A percentile compares a stretch with the other conserved stretches of the same genome.
Conservation (phyloP, 2,888 invertebrate species). For the Amphipoea lucens region DNA sequence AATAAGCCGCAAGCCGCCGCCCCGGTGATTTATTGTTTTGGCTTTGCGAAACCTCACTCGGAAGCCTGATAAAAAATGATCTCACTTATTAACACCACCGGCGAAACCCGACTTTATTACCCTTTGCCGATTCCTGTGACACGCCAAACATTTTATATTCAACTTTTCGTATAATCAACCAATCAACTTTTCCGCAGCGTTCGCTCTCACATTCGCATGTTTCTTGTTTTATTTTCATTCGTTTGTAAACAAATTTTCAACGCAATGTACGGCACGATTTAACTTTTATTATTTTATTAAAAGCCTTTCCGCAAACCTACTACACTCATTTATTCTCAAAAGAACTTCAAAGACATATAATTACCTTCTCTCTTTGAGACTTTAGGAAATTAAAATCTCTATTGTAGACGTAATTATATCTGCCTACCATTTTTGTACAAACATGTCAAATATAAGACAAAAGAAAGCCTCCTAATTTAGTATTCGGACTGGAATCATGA, state of each 20-base stretch:
- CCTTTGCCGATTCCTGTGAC: slow-evolving; percentile 77
- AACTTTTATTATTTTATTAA: slow-evolving; percentile 41
- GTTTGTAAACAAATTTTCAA: slow-evolving; percentile 47
- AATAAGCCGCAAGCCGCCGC: slow-evolving; percentile 85
- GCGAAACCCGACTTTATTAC: slow-evolving; percentile 83
- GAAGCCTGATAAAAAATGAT: slow-evolving; percentile 88
- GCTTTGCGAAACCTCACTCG: slow-evolving; percentile 88
- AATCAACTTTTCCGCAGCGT: slow-evolving; percentile 61
- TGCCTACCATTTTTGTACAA: slow-evolving; percentile 32
- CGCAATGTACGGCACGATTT: slow-evolving; percentile 19
- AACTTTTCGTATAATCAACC: slow-evolving; percentile 70
- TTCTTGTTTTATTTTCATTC: slow-evolving; percentile 52
- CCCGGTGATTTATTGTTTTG: slow-evolving; percentile 88
- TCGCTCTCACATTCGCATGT: slow-evolving; percentile 24
- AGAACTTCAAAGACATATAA: slow-evolving; percentile 57
- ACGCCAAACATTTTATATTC: slow-evolving; percentile 71
- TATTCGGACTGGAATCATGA: slow-evolving; percentile 71
- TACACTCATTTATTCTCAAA: slow-evolving; percentile 43
- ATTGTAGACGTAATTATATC: slow-evolving; percentile 43
- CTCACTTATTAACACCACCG: slow-evolving; percentile 87
- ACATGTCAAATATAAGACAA: slow-evolving; percentile 38
- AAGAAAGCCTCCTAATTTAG: slow-evolving; percentile 58
- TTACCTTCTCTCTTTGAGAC: slow-evolving; percentile 48
- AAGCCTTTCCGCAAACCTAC: slow-evolving; percentile 31
- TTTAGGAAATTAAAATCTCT: slow-evolving; percentile 51